Conservation (phyloP, 1,140 invertebrate genomes). For the Drosophila bipectinata region DNA sequence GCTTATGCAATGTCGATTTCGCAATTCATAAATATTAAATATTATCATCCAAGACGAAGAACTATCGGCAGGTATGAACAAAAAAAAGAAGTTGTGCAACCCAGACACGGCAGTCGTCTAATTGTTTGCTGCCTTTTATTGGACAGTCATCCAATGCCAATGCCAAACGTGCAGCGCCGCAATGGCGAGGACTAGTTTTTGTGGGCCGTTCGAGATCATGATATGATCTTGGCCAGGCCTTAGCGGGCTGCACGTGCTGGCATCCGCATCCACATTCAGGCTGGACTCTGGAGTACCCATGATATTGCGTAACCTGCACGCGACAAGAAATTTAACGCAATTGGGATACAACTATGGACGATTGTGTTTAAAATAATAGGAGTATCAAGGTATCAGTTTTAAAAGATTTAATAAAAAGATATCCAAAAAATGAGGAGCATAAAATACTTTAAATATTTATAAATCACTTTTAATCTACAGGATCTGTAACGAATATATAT, state of each 20-base stretch:
- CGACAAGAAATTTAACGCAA: slow-evolving; percentile 73
- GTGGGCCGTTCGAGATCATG: slow-evolving; percentile 23
- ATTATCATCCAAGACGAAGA: neutral
- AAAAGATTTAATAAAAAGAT: neutral
- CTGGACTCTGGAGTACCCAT: slow-evolving; percentile 21
- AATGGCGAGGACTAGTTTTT: slow-evolving; percentile 68
- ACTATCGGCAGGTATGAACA: neutral
- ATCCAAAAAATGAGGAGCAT: neutral
- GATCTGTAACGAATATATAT: no score
- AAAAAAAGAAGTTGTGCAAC: slow-evolving; percentile 7
- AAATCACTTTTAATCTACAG: no score
- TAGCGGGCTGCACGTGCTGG: slow-evolving; percentile 63
- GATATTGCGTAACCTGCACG: slow-evolving; percentile 75
- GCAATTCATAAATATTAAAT: slow-evolving; percentile 59
- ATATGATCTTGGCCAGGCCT: slow-evolving; percentile 38
- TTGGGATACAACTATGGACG: slow-evolving; percentile 8
- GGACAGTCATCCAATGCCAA: slow-evolving; percentile 57
- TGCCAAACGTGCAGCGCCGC: slow-evolving; percentile 46
- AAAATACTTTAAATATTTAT: no score
- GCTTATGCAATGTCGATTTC: slow-evolving; percentile 31
- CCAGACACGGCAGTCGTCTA: slow-evolving; percentile 57
- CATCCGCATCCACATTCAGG: slow-evolving; percentile 47
- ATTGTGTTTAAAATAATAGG: slow-evolving; percentile 5
- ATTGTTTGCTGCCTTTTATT: slow-evolving; percentile 76
- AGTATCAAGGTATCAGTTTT: neutral